Evolutionary conservation across 2,888 invertebrate species (phyloP).

Genomic region (Leptura quadrifasciata): DNA sequence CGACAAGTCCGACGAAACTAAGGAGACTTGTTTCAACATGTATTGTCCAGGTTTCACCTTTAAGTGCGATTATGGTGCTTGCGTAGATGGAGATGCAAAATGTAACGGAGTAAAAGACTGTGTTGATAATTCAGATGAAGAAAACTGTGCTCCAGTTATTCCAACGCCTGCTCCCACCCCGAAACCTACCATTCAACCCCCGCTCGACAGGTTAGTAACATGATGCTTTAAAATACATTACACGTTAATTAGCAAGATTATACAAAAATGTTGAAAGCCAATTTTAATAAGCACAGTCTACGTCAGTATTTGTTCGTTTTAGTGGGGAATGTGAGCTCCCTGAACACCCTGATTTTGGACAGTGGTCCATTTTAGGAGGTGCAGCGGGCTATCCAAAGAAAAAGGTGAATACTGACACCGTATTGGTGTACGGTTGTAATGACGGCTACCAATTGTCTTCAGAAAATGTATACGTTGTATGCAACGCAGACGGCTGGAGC

Average conservation of each 20-base stretch:
- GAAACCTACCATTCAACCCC: neutral
- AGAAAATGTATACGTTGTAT: slow-evolving; percentile 39
- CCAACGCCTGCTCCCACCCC: neutral
- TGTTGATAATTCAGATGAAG: slow-evolving; percentile 75
- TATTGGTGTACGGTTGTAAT: slow-evolving; percentile 57
- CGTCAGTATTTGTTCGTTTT: slow-evolving; percentile 5
- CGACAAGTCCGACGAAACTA: slow-evolving; percentile 66
- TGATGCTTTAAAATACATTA: no score
- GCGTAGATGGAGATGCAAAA: slow-evolving; percentile 71
- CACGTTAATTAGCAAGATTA: no score
- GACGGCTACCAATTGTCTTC: slow-evolving; percentile 50
- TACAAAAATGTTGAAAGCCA: no score
- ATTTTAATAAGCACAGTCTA: neutral
- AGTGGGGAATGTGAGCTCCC: slow-evolving; percentile 60
- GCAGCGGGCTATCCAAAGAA: slow-evolving; percentile 48
- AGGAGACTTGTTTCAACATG: slow-evolving; percentile 57
- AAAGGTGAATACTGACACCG: slow-evolving; percentile 47
- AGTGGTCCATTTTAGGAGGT: slow-evolving; percentile 51
- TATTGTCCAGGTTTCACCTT: slow-evolving; percentile 62
- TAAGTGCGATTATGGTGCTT: slow-evolving; percentile 67
- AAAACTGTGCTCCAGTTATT: slow-evolving; percentile 41
- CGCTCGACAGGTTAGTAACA: neutral
- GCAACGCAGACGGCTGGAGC: slow-evolving; percentile 49
- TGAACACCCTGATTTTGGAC: slow-evolving; percentile 58
- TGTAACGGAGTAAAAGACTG: slow-evolving; percentile 76